These are phyloP conservation scores for Drosophila leonis DNA, from an alignment of 2,888 invertebrate genomes.

Conservation along the genomic window DNA sequence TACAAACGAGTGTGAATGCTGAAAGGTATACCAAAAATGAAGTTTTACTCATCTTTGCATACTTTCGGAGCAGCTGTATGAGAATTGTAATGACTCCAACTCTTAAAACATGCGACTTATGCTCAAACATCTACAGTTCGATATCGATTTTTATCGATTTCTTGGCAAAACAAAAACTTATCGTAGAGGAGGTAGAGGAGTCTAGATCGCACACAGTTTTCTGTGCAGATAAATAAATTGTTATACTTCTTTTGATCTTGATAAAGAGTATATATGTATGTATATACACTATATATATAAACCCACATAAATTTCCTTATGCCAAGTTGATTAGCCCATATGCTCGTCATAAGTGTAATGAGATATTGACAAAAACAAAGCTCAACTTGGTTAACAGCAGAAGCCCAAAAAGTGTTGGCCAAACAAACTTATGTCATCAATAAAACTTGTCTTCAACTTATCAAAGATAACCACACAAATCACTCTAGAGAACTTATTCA, in stretches of 20 bases:
- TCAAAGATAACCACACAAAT: neutral
- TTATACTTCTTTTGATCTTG: neutral
- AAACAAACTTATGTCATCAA: slow-evolving; percentile 5
- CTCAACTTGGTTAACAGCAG: slow-evolving; percentile 9
- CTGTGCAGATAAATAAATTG: neutral
- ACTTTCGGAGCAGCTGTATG: neutral
- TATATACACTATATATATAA: neutral
- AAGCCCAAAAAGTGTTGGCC: slow-evolving; percentile 42
- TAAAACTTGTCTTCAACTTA: neutral
- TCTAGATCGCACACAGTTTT: too few species aligned
- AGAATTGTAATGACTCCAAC: too few species aligned
- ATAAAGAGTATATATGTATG: neutral
- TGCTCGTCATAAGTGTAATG: slow-evolving; percentile 32
- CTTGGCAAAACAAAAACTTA: neutral
- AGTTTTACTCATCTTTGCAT: neutral
- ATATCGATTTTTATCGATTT: neutral
- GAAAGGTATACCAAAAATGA: neutral
- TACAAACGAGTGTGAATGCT: too few species aligned
- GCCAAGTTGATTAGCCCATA: slow-evolving; percentile 12
- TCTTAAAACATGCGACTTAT: too few species aligned
- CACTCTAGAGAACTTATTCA: neutral
- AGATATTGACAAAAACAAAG: slow-evolving; percentile 20
- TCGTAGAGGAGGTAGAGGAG: too few species aligned
- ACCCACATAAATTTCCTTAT: neutral
- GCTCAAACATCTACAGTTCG: too few species aligned